Evolutionary conservation across 2,888 invertebrate species (phyloP).

Genomic region (Pristionchus maxplancki): DNA sequence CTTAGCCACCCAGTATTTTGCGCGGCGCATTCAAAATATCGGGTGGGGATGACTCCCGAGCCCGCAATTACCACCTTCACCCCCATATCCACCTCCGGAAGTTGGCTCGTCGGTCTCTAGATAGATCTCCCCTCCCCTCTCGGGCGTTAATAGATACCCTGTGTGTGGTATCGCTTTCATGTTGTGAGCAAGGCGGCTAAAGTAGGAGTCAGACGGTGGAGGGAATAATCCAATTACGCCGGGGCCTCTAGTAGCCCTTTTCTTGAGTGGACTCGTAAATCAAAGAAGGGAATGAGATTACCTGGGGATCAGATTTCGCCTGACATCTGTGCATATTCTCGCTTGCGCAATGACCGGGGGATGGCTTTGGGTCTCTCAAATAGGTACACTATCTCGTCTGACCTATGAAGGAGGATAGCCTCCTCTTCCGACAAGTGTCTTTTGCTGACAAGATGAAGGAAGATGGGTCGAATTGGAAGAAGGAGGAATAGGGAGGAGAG

Average conservation of each 20-base stretch:
- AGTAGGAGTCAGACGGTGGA: background rate
- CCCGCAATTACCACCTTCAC: conserved; percentile 8
- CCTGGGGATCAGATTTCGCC: conserved; percentile 14
- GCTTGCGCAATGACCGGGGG: background rate
- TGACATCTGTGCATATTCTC: background rate
- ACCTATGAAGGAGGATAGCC: too few relatives aligned
- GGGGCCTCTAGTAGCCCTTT: conserved; percentile 6
- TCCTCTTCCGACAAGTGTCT: conserved; percentile 39
- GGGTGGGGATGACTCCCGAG: conserved; percentile 7
- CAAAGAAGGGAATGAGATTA: conserved; percentile 39
- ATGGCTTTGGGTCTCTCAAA: background rate
- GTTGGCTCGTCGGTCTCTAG: background rate
- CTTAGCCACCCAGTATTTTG: too few relatives aligned
- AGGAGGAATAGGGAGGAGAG: background rate
- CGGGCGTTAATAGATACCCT: conserved; percentile 8
- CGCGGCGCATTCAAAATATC: background rate
- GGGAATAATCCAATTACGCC: conserved; percentile 24
- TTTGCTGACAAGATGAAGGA: conserved; percentile 19
- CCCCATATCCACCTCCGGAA: background rate
- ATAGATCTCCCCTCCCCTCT: conserved; percentile 2
- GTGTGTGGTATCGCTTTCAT: conserved; percentile 19
- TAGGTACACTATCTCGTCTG: background rate
- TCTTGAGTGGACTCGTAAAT: conserved; percentile 26
- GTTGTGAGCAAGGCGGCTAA: background rate
- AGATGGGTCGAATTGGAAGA: background rate